phyloP scores from a whole-genome alignment of 2,113 vertebrate genomes.

The Oryzias celebensis region DNA sequence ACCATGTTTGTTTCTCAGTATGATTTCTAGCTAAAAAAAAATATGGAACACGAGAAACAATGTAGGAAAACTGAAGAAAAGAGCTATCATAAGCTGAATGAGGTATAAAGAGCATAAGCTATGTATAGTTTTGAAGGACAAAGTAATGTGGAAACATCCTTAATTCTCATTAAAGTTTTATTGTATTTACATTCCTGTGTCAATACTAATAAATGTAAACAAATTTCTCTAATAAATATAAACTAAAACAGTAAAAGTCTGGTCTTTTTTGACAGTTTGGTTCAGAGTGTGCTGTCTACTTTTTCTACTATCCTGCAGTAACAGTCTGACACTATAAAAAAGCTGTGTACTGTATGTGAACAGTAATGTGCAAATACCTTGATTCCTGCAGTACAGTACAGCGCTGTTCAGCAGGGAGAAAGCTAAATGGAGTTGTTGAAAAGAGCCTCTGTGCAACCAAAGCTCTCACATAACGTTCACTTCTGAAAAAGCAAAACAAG shows the following conservation, averaged over 20 bases:
- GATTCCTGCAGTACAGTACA: conserved; percentile 49
- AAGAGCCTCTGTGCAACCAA: conserved; percentile 59
- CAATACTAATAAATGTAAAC: neutral
- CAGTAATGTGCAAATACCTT: conserved; percentile 45
- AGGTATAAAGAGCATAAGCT: conserved; percentile 9
- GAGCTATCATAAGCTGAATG: neutral
- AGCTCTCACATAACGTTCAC: conserved; percentile 39
- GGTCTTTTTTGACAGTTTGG: conserved; percentile 12
- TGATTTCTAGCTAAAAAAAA: conserved; percentile 74
- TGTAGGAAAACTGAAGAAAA: neutral
- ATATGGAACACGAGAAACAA: conserved; percentile 2
- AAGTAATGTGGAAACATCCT: conserved; percentile 2
- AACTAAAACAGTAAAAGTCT: conserved; percentile 4
- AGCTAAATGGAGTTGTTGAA: conserved; percentile 50
- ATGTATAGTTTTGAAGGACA: neutral
- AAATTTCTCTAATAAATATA: conserved; percentile 32
- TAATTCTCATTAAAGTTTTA: conserved; percentile 12
- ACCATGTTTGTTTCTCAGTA: conserved; percentile 83
- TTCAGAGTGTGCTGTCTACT: neutral
- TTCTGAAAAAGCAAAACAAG: conserved; percentile 46
- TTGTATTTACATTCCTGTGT: conserved; percentile 35
- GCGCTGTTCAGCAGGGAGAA: conserved; percentile 50
- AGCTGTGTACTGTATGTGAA: conserved; percentile 23
- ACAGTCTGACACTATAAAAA: conserved; percentile 9
- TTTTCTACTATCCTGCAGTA: conserved; percentile 11